Percentiles rank a stretch among this genome's conserved stretches.
Conservation (phyloP, 2,797 vertebrate species). For the Trachops cirrhosus region DNA sequence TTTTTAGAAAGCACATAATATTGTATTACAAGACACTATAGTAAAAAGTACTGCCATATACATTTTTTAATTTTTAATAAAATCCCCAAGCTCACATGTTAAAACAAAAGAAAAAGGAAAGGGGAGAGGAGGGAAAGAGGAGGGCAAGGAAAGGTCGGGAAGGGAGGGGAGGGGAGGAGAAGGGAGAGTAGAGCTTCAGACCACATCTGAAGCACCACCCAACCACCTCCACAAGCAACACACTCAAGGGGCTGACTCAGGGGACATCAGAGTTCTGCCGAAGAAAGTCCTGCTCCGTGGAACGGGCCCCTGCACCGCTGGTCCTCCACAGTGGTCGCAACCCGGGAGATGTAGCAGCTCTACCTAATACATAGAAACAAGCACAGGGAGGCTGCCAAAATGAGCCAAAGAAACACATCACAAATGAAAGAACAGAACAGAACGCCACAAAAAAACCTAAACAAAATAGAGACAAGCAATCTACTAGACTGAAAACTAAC, state of each 20-base stretch:
- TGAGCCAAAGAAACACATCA: background rate
- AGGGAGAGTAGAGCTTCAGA: background rate
- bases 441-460: background rate
- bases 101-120: background rate
- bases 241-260: background rate
- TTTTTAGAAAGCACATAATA: background rate
- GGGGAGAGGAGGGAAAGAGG: background rate
- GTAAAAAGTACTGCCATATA: background rate
- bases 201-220: background rate
- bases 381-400: background rate
- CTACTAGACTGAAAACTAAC: too few relatives aligned
- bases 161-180: too few relatives aligned
- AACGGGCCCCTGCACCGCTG: background rate
- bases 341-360: background rate
- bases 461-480: background rate
- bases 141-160: background rate
- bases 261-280: background rate
- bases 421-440: background rate
- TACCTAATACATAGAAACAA: background rate
- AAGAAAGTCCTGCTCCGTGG: background rate
- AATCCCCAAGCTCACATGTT: background rate
- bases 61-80: background rate
- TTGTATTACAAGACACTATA: background rate
- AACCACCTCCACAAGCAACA: background rate
- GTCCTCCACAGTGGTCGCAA: background rate